Conservation (phyloP, 2,113 vertebrate species). For the Cacatua alba region DNA sequence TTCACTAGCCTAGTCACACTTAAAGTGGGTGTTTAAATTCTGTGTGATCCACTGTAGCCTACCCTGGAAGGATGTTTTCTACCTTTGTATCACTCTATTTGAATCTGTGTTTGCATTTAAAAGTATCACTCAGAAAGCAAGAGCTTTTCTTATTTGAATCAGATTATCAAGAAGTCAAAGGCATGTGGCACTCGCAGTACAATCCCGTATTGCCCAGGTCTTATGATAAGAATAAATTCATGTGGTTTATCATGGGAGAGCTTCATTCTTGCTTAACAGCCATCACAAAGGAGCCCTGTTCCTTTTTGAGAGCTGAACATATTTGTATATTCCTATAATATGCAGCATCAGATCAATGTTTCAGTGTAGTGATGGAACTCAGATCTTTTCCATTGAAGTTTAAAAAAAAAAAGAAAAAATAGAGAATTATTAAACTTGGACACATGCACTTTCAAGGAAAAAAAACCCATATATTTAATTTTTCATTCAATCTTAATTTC, state of each 20-base stretch:
- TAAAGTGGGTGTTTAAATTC: background rate
- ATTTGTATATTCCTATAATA: background rate
- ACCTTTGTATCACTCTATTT: background rate
- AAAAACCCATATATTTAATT: background rate
- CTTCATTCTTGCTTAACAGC: background rate
- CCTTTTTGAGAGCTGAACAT: background rate
- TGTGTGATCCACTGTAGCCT: background rate
- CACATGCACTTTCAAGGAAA: slow-evolving; percentile 63
- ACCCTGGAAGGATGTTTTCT: background rate
- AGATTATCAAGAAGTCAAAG: background rate
- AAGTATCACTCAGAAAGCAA: background rate
- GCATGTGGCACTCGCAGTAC: background rate
- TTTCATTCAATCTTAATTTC: slow-evolving; percentile 18
- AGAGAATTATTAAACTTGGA: background rate
- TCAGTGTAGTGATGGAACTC: background rate
- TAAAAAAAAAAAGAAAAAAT: background rate
- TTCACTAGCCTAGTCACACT: background rate
- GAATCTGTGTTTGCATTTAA: background rate
- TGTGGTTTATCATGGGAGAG: background rate
- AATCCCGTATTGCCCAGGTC: background rate
- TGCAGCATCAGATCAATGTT: background rate
- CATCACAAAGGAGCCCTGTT: background rate
- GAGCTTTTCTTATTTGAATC: background rate
- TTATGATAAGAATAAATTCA: background rate
- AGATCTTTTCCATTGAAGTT: background rate